phyloP scores from a whole-genome alignment of 2,797 vertebrate species.

The Anisognathus igniventris region DNA sequence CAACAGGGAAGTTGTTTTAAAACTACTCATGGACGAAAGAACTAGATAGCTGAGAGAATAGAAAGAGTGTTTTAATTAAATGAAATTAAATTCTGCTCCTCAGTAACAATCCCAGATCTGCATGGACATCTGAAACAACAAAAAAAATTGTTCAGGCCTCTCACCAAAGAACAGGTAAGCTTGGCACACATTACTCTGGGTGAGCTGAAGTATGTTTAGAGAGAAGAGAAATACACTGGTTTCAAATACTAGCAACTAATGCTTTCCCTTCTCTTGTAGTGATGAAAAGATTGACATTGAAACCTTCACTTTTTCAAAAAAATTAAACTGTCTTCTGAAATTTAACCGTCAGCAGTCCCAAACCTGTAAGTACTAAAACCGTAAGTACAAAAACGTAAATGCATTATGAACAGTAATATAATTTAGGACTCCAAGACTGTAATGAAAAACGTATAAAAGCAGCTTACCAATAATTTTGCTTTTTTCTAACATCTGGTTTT shows the following conservation, averaged over 20 bases:
- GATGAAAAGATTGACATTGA: not conserved
- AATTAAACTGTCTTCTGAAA: not conserved
- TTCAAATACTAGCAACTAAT: not conserved
- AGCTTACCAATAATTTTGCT: not conserved
- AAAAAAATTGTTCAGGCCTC: not conserved
- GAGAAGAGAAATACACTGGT: not conserved
- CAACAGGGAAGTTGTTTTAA: conserved; percentile 16
- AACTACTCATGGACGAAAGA: conserved; percentile 6
- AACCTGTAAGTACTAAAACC: not conserved
- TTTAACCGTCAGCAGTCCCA: not conserved
- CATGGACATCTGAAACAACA: not conserved
- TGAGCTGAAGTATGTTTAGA: not conserved
- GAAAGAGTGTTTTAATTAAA: conserved; percentile 47
- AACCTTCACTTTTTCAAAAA: not conserved
- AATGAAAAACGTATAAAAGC: not conserved
- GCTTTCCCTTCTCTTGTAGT: not conserved
- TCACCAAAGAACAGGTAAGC: conserved; percentile 3
- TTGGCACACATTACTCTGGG: not conserved
- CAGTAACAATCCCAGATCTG: not conserved
- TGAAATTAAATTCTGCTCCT: not conserved
- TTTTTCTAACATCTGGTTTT: not conserved
- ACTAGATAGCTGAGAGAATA: conserved; percentile 24
- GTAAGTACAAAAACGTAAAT: not conserved
- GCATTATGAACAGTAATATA: not conserved
- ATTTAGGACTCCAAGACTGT: not conserved